phyloP scores from a whole-genome alignment of 2,113 vertebrate genomes.

The Turdus rufiventris region DNA sequence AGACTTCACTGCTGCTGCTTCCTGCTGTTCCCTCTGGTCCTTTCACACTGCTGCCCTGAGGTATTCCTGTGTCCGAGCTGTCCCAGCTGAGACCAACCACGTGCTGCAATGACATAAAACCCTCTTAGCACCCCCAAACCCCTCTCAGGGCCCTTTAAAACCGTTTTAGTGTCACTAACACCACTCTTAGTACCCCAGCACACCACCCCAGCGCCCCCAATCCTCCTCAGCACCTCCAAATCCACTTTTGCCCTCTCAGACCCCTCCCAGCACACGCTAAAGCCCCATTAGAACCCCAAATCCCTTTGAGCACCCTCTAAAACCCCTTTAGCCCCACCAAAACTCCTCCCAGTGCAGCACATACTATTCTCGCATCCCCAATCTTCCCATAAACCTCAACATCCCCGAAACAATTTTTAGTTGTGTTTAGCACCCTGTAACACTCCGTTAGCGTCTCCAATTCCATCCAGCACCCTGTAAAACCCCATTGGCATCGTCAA shows the following conservation, averaged over 20 bases:
- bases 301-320: not conserved
- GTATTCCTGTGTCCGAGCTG: not conserved
- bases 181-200: not conserved
- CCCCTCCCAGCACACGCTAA: not conserved
- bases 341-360: not conserved
- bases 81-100: not conserved
- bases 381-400: not conserved
- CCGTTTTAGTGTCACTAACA: not conserved
- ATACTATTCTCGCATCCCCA: not conserved
- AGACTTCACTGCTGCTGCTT: not conserved
- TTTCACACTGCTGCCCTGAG: not conserved
- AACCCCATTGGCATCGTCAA: no score
- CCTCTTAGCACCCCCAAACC: not conserved
- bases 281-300: not conserved
- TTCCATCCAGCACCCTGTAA: not conserved
- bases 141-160: not conserved
- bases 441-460: no score
- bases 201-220: no score
- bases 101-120: not conserved
- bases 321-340: not conserved
- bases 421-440: not conserved
- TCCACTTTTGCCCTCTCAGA: not conserved
- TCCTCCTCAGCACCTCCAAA: fast-evolving
- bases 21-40: not conserved
- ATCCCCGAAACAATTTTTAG: fast-evolving